Base-by-base conservation (phyloP, 2,113 vertebrate genomes). In the Lepus timidus region DNA sequence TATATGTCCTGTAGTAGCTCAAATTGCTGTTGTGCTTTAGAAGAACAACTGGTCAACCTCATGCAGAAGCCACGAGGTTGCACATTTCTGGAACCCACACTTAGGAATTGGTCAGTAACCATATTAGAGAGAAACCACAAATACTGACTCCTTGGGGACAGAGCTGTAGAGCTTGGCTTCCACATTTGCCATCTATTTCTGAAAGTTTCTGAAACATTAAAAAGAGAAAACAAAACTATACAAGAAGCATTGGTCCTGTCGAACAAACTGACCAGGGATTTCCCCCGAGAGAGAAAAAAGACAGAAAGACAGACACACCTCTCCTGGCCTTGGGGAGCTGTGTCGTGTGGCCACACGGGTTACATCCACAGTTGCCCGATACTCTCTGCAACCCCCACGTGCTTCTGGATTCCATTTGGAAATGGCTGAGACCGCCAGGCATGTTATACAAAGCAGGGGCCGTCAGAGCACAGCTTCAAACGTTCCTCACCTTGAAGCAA, bases 191-290 rank as follows among this genome's bases (percentile, higher is more conserved):
- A 55, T 91, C 20, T 86, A 71, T 29, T 85, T 88, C 62, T 88
- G 23, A 91, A 96, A 90, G 73, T 92, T 94, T 89, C 70, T 84
- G 74, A 67, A 33, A 93, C 13, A 55, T 71, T 79, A 49, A 67
- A 90, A 64, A 85, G 17, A 78, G 64, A 84, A 85, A 61, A 4
- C 49, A 23, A 31, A 86, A 76, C 12, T 65, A 12, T 20, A 9
- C 12, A 5, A 64, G 80, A 10, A 36, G 31, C 64, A 70, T 19
- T n/a, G 84, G 27, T 39, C 39, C 76, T 70, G 23, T 14, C 73
- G 80, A 87, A 11, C 58, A 70, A 87, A 52, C 5, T 5, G 33
- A 88, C 39, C 39, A 67, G 31, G 25, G 55, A 82, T 52, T 85
- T 94, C 58, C 78, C 58, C 82, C 65, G 27, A 44, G 49, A 80